Evolutionary conservation across 1,140 invertebrate genomes (phyloP).

Genomic region (Eulimnadia texana): DNA sequence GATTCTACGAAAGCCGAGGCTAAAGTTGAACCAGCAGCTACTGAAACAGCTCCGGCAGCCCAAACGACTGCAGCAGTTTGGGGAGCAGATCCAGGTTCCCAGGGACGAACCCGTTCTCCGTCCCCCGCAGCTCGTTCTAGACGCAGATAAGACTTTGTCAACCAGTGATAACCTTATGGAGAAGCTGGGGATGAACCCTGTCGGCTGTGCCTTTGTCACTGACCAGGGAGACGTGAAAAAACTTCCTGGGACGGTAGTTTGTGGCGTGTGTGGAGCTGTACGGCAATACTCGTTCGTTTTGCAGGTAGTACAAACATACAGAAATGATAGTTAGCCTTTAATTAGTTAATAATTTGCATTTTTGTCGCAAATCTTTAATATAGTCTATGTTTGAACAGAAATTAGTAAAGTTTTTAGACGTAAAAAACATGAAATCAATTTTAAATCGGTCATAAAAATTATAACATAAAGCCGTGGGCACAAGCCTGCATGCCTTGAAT

Average conservation of each 20-base stretch:
- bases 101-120: not conserved
- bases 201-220: slow-evolving; percentile 25
- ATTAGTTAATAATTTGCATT: no score
- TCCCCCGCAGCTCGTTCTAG: not conserved
- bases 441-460: no score
- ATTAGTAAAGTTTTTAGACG: no score
- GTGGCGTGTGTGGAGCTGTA: slow-evolving; percentile 61
- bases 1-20: slow-evolving; percentile 22
- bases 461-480: no score
- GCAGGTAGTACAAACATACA: no score
- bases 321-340: no score
- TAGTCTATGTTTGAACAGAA: no score
- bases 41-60: slow-evolving; percentile 20
- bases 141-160: not conserved
- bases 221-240: not conserved
- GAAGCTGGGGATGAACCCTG: slow-evolving; percentile 8
- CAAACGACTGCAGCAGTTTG: slow-evolving; percentile 14
- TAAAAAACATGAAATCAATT: no score
- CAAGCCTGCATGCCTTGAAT: no score
- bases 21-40: slow-evolving; percentile 22
- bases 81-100: no score
- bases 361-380: no score
- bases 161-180: not conserved
- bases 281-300: slow-evolving; percentile 57
- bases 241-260: slow-evolving; percentile 46